Base-by-base conservation (phyloP, 2,888 invertebrate genomes). In the Pristionchus mayeri region DNA sequence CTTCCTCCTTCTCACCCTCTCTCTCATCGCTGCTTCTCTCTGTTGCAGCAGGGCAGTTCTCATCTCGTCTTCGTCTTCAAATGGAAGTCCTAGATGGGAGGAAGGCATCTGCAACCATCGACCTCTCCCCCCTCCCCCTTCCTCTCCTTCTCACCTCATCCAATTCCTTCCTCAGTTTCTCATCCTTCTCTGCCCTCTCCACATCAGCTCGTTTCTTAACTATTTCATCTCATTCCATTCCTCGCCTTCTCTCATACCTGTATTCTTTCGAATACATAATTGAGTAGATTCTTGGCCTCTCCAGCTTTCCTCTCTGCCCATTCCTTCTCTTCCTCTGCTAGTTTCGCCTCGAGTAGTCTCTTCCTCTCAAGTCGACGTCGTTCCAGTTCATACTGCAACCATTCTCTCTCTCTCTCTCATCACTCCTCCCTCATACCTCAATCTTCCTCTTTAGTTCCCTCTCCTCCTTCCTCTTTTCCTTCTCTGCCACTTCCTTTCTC, bases 261-360 rank as follows among this genome's bases (percentile, higher is more conserved):
- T 84, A 89, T 88, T 34, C 88, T 86, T 11, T 85, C 82, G 84
- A 89, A 88, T 3, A 89, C 85, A 67, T 86, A 87, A n/a, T 84
- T 86, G 84, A 89, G 85, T 79, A 89, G 86, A n/a, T 88, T 76
- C 57, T 86, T 84, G 13, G 88, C 87, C 83, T 89, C 88, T 7
- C 24, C 27, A 9, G 50, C 52, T 44, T 83, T 83, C 27, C 83
- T 84, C 27, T 86, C 86, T 40, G 57, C 76, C 67, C 86, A 82
- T 40, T 82, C 85, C 54, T 86, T 86, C 50, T 88, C 87, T 44
- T 86, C 87, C 34, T 88, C 88, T 0, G 84, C 85, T 40, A 87
- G 80, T 85, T 87, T 63, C 34, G 30, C 18, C 50, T 83, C 83
- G 16, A 83, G 71, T 37, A 83, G 37, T 71, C 71, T 34, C 71